Conservation (phyloP, 2,888 invertebrate genomes). For the Nomada flava region DNA sequence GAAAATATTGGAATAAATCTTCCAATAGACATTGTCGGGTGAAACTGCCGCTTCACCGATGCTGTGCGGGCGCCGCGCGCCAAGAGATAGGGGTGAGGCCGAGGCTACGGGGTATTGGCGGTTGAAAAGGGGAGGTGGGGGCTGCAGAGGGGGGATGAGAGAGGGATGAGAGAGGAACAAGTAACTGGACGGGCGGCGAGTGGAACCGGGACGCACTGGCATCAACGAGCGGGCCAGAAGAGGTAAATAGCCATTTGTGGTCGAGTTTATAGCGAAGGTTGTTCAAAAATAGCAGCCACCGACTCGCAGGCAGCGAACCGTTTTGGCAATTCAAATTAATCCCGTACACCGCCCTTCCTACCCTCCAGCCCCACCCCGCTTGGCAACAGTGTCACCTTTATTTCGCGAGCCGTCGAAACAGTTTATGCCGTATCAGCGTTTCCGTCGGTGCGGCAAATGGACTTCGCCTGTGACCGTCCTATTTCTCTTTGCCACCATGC, state of each 20-base stretch:
- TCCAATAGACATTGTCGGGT: slow-evolving; percentile 76
- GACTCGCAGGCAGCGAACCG: slow-evolving; percentile 63
- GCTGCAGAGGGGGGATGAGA: not conserved
- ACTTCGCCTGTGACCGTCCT: slow-evolving; percentile 8
- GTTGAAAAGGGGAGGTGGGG: slow-evolving; percentile 1
- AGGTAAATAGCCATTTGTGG: slow-evolving; percentile 71
- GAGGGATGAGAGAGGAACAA: not conserved
- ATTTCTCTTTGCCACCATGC: slow-evolving; percentile 9
- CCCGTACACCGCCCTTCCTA: slow-evolving; percentile 31
- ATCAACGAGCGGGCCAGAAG: slow-evolving; percentile 49
- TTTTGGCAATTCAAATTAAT: slow-evolving; percentile 69
- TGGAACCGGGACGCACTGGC: slow-evolving; percentile 42
- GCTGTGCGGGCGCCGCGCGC: slow-evolving; percentile 50
- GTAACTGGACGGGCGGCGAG: slow-evolving; percentile 44
- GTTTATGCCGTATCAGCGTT: slow-evolving; percentile 47
- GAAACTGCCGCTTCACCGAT: slow-evolving; percentile 45
- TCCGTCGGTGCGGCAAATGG: slow-evolving; percentile 51
- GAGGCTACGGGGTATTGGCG: slow-evolving; percentile 36
- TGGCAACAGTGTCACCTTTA: slow-evolving; percentile 29
- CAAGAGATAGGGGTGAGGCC: slow-evolving; percentile 56
- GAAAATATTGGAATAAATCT: slow-evolving; percentile 84
- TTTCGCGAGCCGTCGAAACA: slow-evolving; percentile 45
- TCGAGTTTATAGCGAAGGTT: slow-evolving; percentile 59
- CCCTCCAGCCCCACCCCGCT: not conserved
- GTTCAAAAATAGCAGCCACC: slow-evolving; percentile 65